Conservation (phyloP, 1,140 invertebrate genomes). For the Lasioglossum baleicum region DNA sequence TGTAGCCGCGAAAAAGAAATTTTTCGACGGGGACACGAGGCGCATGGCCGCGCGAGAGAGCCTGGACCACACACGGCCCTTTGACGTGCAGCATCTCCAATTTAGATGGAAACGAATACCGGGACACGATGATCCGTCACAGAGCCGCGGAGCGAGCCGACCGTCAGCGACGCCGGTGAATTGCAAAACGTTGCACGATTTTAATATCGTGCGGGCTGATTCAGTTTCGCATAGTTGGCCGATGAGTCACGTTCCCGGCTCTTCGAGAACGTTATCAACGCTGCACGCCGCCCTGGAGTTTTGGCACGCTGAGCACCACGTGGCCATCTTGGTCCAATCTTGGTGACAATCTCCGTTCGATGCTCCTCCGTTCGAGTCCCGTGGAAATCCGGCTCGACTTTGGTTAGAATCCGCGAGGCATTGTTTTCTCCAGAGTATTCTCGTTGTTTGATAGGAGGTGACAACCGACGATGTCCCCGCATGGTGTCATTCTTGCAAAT, state of each 20-base stretch:
- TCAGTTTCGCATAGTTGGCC: constrained; percentile 52
- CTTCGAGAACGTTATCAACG: constrained; percentile 43
- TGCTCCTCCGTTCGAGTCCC: too few relatives aligned
- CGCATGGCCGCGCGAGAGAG: background rate
- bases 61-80: constrained; percentile 12
- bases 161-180: constrained; percentile 12
- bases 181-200: constrained; percentile 49
- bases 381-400: constrained; percentile 15
- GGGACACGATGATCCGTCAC: background rate
- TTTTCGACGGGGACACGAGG: background rate
- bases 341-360: background rate
- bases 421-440: too few relatives aligned
- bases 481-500: too few relatives aligned
- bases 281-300: background rate
- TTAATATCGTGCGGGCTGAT: constrained; percentile 51
- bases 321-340: background rate
- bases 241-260: constrained; percentile 49
- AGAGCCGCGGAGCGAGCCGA: background rate
- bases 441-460: too few relatives aligned
- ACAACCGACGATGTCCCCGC: too few relatives aligned
- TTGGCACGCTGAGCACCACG: constrained; percentile 3
- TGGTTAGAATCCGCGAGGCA: too few relatives aligned
- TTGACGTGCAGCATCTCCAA: constrained; percentile 28
- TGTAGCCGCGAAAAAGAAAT: constrained; percentile 41
- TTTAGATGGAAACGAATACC: constrained; percentile 34